Conservation (phyloP, 2,113 vertebrate genomes). For the Forbesichthys agassizii region DNA sequence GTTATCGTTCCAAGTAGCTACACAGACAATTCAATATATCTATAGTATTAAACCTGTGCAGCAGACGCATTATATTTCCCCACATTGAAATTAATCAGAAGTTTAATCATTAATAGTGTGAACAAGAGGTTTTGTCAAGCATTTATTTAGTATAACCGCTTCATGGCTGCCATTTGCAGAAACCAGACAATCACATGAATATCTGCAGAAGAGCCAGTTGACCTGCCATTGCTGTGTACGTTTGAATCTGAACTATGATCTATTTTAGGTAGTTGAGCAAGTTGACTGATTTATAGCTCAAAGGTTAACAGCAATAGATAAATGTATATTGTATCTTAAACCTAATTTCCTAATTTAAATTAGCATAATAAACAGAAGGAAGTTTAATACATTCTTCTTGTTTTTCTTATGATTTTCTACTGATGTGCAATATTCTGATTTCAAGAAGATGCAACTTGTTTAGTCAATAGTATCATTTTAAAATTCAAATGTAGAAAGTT, state of each 20-base stretch:
- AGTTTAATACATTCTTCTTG: background rate
- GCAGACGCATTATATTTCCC: background rate
- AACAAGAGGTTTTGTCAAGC: constrained; percentile 2
- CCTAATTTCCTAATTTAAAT: too few species aligned
- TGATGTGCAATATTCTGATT: constrained; percentile 60
- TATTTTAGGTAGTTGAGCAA: background rate
- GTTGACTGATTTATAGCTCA: constrained; percentile 15
- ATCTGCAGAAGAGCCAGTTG: constrained; percentile 48
- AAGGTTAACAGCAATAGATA: constrained; percentile 29
- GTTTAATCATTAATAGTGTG: background rate
- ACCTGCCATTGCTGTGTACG: background rate
- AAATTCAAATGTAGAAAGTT: constrained; percentile 44
- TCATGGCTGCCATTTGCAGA: constrained; percentile 28
- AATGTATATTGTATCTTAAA: background rate
- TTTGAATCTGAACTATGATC: background rate
- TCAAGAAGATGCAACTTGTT: constrained; percentile 61
- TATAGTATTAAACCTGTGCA: constrained; percentile 13
- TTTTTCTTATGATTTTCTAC: background rate
- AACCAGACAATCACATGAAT: constrained; percentile 52
- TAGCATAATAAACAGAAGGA: too few species aligned
- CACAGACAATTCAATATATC: constrained; percentile 27
- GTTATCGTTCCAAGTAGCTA: background rate
- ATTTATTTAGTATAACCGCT: constrained; percentile 14
- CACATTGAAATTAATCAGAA: constrained; percentile 29
- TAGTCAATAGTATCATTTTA: constrained; percentile 45